Evolutionary conservation across 2,797 vertebrate genomes (phyloP).

Genomic region (Morus bassanus): DNA sequence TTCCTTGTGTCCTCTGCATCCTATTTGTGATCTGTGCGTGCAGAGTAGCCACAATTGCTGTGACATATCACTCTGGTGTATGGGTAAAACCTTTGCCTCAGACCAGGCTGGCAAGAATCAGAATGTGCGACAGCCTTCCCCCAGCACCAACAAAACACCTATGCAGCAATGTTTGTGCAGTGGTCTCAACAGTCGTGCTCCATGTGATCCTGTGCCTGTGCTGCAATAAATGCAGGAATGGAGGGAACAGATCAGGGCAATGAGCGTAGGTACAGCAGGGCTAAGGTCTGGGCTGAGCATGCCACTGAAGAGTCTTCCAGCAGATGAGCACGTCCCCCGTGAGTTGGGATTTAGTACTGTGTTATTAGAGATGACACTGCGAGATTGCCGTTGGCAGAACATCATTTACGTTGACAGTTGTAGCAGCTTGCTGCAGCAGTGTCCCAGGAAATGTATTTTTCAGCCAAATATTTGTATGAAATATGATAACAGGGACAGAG

Average conservation of each 20-base stretch:
- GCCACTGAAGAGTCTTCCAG: neutral
- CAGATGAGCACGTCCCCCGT: slow-evolving; percentile 2
- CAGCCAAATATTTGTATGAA: slow-evolving; percentile 62
- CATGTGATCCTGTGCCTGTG: neutral
- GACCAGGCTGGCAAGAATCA: neutral
- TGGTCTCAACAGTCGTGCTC: neutral
- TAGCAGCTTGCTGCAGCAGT: slow-evolving; percentile 53
- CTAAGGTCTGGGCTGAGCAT: neutral
- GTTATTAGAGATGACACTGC: slow-evolving; percentile 49
- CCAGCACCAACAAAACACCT: neutral
- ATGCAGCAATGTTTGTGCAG: fast-evolving
- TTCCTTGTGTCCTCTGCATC: neutral
- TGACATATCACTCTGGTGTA: fast-evolving
- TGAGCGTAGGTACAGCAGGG: neutral
- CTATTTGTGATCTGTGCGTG: fast-evolving
- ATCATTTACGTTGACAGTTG: slow-evolving; percentile 54
- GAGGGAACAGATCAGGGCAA: neutral
- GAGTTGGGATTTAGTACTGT: slow-evolving; percentile 18
- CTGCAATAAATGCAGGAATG: neutral
- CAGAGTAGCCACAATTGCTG: fast-evolving
- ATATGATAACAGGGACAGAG: slow-evolving; percentile 26
- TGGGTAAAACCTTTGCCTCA: neutral
- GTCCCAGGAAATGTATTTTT: slow-evolving; percentile 56
- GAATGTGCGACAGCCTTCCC: neutral
- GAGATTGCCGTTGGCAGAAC: slow-evolving; percentile 59